phyloP scores from a whole-genome alignment of 2,888 invertebrate species.

The Myopa testacea region DNA sequence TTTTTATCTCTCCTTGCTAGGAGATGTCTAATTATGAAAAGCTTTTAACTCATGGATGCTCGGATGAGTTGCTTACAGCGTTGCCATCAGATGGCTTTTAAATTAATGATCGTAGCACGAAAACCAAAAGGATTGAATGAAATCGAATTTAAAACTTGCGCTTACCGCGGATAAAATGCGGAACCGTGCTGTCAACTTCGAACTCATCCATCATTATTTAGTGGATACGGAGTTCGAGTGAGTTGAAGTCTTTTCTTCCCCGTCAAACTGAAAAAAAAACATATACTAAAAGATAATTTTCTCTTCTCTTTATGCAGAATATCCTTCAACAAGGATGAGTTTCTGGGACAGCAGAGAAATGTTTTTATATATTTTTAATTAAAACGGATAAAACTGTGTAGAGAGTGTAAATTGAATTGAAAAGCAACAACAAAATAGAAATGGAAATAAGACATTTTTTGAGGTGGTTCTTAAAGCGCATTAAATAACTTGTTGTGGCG shows the following conservation, averaged over 20 bases:
- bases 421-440: no score
- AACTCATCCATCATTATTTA: slow-evolving; percentile 23
- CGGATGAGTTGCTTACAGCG: not conserved
- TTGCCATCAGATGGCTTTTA: slow-evolving; percentile 21
- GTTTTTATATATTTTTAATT: no score
- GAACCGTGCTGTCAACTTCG: not conserved
- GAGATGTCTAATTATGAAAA: slow-evolving; percentile 13
- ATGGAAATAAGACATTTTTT: no score
- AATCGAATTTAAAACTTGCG: slow-evolving; percentile 6
- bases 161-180: not conserved
- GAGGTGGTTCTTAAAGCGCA: no score
- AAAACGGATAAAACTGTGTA: no score
- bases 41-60: slow-evolving; percentile 19
- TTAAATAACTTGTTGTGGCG: no score
- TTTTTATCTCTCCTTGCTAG: not conserved
- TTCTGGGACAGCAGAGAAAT: no score
- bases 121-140: not conserved
- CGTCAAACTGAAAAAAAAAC: no score
- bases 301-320: no score
- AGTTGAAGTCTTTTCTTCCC: no score
- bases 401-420: no score
- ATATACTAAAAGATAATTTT: no score
- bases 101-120: slow-evolving; percentile 18
- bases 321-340: not conserved
- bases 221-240: not conserved